Conservation (phyloP, 2,888 invertebrate genomes). For the Drosophila cognata region DNA sequence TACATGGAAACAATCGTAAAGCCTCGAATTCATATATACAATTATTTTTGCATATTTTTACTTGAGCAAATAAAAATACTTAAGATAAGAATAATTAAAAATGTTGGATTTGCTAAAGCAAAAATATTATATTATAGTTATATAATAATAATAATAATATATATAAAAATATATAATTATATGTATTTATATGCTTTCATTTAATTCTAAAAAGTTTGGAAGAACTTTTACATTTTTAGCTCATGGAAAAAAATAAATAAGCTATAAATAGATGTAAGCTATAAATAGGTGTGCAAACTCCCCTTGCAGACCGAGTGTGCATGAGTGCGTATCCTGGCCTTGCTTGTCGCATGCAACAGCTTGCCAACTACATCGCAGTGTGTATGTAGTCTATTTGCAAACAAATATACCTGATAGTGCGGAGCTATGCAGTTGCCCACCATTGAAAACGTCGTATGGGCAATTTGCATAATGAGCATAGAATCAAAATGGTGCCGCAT, state of each 20-base stretch:
- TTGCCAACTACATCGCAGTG: constrained; percentile 52
- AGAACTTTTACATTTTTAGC: not conserved
- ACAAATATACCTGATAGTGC: constrained; percentile 38
- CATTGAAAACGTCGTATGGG: constrained; percentile 61
- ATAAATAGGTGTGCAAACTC: not conserved
- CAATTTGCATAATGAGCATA: constrained; percentile 76
- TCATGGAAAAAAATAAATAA: not conserved
- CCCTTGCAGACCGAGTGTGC: not conserved
- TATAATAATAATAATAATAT: too few species aligned
- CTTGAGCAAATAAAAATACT: not conserved
- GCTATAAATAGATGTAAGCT: not conserved
- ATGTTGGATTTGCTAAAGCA: not conserved
- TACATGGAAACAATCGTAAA: not conserved
- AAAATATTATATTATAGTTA: not conserved
- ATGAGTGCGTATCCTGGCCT: constrained; percentile 17
- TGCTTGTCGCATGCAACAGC: constrained; percentile 62
- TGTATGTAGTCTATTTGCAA: constrained; percentile 21
- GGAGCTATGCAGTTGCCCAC: constrained; percentile 36
- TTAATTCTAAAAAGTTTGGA: not conserved
- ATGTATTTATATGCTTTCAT: not conserved
- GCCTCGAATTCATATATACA: not conserved
- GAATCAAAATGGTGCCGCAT: constrained; percentile 45
- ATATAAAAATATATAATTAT: not conserved
- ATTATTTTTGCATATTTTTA: not conserved
- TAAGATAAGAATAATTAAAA: not conserved